Percentiles rank a stretch among this genome's conserved stretches.
Conservation (phyloP, 2,797 vertebrate genomes). For the Aselliscus stoliczkanus region DNA sequence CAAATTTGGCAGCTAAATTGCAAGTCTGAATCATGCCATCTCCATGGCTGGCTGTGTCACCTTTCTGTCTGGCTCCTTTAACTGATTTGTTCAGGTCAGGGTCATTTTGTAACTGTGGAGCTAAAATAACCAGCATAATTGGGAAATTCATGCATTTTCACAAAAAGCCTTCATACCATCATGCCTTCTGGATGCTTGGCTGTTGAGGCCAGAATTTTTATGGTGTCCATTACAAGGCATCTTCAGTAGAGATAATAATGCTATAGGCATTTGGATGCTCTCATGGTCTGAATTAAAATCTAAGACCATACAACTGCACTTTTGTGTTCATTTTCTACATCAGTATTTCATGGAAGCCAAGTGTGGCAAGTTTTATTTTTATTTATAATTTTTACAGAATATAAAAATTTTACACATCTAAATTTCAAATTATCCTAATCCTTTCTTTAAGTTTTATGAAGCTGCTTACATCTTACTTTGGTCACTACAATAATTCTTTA, state of each 20-base stretch:
- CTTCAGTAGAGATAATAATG: not conserved
- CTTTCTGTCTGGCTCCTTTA: not conserved
- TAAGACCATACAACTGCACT: not conserved
- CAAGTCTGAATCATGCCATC: not conserved
- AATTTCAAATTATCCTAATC: not conserved
- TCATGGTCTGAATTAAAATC: not conserved
- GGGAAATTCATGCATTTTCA: not conserved
- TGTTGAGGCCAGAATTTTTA: not conserved
- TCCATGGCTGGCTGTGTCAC: not conserved
- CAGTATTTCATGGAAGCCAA: not conserved
- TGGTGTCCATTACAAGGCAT: not conserved
- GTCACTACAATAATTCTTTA: not conserved
- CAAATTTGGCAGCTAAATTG: not conserved
- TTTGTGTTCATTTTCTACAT: not conserved
- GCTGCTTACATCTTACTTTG: not conserved
- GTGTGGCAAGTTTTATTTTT: not conserved
- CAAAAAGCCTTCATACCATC: not conserved
- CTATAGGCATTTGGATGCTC: not conserved
- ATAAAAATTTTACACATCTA: not conserved
- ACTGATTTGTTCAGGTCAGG: not conserved
- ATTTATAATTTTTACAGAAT: not conserved
- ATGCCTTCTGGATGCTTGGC: not conserved
- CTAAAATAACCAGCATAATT: not conserved
- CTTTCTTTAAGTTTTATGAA: not conserved
- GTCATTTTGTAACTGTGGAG: not conserved